A percentile compares a stretch with the other conserved stretches of the same genome.
phyloP scores from a whole-genome alignment of 2,888 invertebrate genomes.

The Yponomeuta evonymella region DNA sequence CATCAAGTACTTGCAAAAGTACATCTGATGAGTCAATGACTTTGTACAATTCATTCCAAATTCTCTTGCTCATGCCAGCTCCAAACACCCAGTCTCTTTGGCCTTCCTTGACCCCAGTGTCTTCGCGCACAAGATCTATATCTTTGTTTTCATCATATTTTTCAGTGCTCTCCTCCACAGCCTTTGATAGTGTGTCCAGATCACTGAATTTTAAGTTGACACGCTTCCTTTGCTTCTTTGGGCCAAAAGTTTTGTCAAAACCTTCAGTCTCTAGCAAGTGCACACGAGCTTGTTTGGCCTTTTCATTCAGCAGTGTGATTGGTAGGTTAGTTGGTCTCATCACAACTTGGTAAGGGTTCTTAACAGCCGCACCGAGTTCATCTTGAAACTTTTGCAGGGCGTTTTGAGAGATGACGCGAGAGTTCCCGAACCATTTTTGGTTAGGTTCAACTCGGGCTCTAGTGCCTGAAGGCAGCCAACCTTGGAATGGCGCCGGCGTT shows the following conservation, averaged over 20 bases:
- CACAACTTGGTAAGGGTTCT: constrained; percentile 97
- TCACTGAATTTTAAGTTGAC: constrained; percentile 87
- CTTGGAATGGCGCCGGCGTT: constrained; percentile 97
- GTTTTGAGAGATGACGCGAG: constrained; percentile 95
- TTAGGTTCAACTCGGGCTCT: constrained; percentile 97
- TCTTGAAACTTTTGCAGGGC: constrained; percentile 93
- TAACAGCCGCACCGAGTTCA: constrained; percentile 94
- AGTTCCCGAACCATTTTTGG: constrained; percentile 99
- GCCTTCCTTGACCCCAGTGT: constrained; percentile 86
- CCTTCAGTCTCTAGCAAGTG: constrained; percentile 97
- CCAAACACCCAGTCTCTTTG: constrained; percentile 95
- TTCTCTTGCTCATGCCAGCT: constrained; percentile 96
- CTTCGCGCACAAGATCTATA: constrained; percentile 87
- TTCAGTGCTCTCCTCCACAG: constrained; percentile 82
- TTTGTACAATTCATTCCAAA: constrained; percentile 99
- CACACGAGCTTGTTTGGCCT: constrained; percentile 90
- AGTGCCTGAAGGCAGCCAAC: constrained; percentile 89
- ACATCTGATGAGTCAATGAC: constrained; percentile 99
- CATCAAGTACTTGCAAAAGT: constrained; percentile 95
- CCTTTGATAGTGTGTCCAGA: constrained; percentile 84
- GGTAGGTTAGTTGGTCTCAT: constrained; percentile 98
- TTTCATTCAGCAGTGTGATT: constrained; percentile 94
- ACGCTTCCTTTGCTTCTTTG: constrained; percentile 92
- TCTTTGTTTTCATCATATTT: constrained; percentile 90
- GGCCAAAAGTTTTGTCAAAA: constrained; percentile 96